Evolutionary conservation across 2,888 invertebrate genomes (phyloP), one percentile per base, ranked within the genome.

Genomic region (Cryptocheilus praepositus): DNA sequence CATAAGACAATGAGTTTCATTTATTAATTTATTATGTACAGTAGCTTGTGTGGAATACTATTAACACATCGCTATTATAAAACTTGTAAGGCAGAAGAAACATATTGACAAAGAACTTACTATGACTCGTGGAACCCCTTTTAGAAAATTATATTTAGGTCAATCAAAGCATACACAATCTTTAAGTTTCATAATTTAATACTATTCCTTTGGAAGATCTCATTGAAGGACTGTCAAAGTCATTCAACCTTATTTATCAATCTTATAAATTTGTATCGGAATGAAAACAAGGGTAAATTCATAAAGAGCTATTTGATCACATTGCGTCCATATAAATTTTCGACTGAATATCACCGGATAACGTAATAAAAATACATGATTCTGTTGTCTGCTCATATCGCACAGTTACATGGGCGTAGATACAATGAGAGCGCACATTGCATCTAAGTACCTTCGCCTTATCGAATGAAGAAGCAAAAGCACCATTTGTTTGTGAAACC

Each of bases 381-480:
- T 62, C 67, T 60, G 49, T 55, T 49, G 61, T 60, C 62, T 77
- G 66, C 57, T 76, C 60, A 61, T 72, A 77, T 74, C 73, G 74
- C 67, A 71, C 71, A 70, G 77, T 79, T 71, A 70, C 71, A 76
- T 80, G 76, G 80, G 74, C 71, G 74, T 79, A 77, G 73, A 61
- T 69, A 71, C 64, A 75, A 79, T 71, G 70, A 79, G 76, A 74
- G 64, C 80, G 83, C 82, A 83, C 81, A 84, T 81, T 82, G 79
- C 77, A 76, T 77, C 65, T 73, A 82, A 81, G 77, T 81, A 77
- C 80, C 81, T 80, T 77, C 79, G 78, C 77, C 80, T 81, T 74
- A 70, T 81, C 76, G 71, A 76, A 77, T 71, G 76, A 78, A 71
- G 81, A 83, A 83, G 81, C 83, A 83, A 82, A 82, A 84, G 84